These are phyloP conservation scores for Linnaemya tessellans DNA, from an alignment of 2,888 invertebrate species.

Conservation along the genomic window DNA sequence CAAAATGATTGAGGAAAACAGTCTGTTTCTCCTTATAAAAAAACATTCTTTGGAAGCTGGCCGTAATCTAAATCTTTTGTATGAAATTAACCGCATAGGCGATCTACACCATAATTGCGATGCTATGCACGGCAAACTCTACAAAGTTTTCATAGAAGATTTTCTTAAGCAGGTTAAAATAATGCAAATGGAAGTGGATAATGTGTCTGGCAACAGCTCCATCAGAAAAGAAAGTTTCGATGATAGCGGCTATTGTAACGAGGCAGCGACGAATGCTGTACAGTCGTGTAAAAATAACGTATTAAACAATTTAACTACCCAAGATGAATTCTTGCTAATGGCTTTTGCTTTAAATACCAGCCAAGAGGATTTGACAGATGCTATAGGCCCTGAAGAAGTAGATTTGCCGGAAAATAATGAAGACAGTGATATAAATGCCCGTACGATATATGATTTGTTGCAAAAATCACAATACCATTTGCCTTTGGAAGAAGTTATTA, in stretches of 20 bases:
- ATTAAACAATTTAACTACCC: conserved; percentile 74
- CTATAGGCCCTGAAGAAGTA: neutral
- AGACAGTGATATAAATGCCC: conserved; percentile 56
- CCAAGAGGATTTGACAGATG: conserved; percentile 43
- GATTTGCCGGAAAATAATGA: neutral
- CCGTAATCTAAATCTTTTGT: conserved; percentile 80
- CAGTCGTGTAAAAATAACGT: conserved; percentile 24
- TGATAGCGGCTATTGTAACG: conserved; percentile 63
- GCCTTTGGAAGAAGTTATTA: conserved; percentile 83
- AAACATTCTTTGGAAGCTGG: conserved; percentile 80
- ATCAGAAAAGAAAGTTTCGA: neutral
- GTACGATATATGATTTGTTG: conserved; percentile 57
- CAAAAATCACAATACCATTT: conserved; percentile 75
- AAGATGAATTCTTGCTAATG: conserved; percentile 77
- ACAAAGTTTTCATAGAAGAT: conserved; percentile 77
- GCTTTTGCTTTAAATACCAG: conserved; percentile 76
- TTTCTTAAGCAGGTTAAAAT: conserved; percentile 72
- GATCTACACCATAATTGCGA: conserved; percentile 77
- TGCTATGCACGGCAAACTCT: conserved; percentile 76
- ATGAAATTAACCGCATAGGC: conserved; percentile 78
- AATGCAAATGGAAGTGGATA: conserved; percentile 66
- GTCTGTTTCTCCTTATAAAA: conserved; percentile 78
- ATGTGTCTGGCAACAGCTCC: conserved; percentile 18
- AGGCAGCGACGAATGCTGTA: conserved; percentile 32
- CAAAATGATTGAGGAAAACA: conserved; percentile 75